These are phyloP conservation scores for Picathartes gymnocephalus DNA, from an alignment of 2,113 vertebrate genomes.

Conservation along the genomic window DNA sequence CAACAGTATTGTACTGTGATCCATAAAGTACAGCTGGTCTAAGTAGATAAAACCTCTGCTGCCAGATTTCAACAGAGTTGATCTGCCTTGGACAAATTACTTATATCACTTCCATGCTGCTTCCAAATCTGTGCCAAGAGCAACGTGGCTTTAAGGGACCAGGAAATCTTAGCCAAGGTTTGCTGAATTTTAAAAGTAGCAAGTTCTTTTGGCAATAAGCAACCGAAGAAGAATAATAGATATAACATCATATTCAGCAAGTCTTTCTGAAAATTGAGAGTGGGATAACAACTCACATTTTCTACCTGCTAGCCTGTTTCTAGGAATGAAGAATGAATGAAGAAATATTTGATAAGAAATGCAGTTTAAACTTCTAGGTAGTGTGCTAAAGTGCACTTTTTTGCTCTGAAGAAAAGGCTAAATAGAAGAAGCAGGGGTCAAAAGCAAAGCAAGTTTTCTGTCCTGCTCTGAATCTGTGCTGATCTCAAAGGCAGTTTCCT, in stretches of 20 bases:
- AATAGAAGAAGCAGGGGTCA: not conserved
- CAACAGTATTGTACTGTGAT: not conserved
- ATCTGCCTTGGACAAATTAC: not conserved
- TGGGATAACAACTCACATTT: not conserved
- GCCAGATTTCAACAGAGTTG: not conserved
- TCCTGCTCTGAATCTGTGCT: not conserved
- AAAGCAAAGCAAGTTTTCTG: not conserved
- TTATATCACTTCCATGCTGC: not conserved
- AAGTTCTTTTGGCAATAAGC: not conserved
- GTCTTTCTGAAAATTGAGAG: not conserved
- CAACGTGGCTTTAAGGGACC: not conserved
- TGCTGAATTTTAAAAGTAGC: not conserved
- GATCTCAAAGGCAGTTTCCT: not conserved
- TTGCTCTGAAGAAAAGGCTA: not conserved
- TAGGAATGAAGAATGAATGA: not conserved
- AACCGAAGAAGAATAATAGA: not conserved
- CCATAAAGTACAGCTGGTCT: not conserved
- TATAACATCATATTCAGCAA: not conserved
- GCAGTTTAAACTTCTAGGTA: not conserved
- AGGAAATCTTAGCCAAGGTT: not conserved
- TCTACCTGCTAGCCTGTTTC: not conserved
- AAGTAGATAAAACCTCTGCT: not conserved
- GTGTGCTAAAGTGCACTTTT: rapidly evolving
- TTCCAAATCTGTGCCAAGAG: not conserved
- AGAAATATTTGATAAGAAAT: not conserved